Conservation (phyloP, 2,888 invertebrate species). For the Harpagoxenus sublaevis region DNA sequence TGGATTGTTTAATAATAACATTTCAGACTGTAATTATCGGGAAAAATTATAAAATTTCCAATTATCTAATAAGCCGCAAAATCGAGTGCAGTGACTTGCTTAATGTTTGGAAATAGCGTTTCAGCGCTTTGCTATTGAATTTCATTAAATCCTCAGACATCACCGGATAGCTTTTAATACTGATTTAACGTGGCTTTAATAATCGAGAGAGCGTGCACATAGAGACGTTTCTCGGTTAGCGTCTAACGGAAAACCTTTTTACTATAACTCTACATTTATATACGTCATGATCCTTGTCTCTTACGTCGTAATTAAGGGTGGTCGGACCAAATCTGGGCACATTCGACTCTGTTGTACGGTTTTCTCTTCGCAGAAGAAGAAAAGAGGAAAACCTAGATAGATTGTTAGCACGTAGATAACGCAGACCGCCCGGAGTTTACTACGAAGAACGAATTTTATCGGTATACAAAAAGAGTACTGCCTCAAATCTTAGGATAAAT, state of each 20-base stretch:
- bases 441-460: conserved; percentile 58
- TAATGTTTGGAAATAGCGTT: conserved; percentile 15
- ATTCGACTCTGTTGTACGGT: conserved; percentile 40
- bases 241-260: conserved; percentile 33
- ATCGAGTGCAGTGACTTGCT: conserved; percentile 3
- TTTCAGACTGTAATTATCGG: neutral
- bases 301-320: conserved; percentile 60
- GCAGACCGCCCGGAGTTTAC: conserved; percentile 54
- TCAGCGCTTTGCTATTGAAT: neutral
- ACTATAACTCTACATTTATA: conserved; percentile 37
- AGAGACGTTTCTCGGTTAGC: conserved; percentile 15
- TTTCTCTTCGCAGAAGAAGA: conserved; percentile 31
- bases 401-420: conserved; percentile 53
- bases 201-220: conserved; percentile 6
- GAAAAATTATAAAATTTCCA: neutral
- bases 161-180: conserved; percentile 20
- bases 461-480: conserved; percentile 70
- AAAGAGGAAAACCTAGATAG: conserved; percentile 42
- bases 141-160: neutral
- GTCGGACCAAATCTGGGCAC: conserved; percentile 70
- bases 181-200: conserved; percentile 39
- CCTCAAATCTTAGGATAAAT: conserved; percentile 67
- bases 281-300: conserved; percentile 53
- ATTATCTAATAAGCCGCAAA: neutral
- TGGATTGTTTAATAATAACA: conserved; percentile 3